These are phyloP conservation scores for Aleiodes leptofemur DNA, from an alignment of 2,888 invertebrate species.

Conservation along the genomic window DNA sequence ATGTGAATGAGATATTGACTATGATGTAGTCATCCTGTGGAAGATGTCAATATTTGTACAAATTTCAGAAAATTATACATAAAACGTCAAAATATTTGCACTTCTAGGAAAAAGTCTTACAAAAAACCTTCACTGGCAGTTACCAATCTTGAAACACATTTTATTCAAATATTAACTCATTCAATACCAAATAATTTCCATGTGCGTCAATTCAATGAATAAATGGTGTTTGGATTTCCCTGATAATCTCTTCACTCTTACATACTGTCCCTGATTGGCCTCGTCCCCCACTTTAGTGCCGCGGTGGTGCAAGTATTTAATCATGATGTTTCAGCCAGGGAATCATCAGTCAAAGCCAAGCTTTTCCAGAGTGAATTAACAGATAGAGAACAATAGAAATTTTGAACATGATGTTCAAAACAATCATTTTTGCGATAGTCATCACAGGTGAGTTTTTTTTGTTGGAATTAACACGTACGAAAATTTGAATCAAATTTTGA, in stretches of 20 bases:
- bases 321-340: background rate
- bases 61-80: too few relatives aligned
- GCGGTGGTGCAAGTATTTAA: conserved; percentile 47
- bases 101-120: too few relatives aligned
- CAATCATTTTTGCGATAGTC: background rate
- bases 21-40: too few relatives aligned
- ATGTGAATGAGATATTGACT: too few relatives aligned
- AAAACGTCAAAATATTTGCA: too few relatives aligned
- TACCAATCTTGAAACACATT: background rate
- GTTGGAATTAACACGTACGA: background rate
- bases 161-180: background rate
- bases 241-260: background rate
- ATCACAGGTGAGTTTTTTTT: conserved; percentile 16
- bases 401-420: background rate
- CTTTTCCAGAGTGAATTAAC: background rate
- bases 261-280: conserved; percentile 25
- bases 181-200: background rate
- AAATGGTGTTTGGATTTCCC: background rate
- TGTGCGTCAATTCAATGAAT: background rate
- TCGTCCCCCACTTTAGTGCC: background rate
- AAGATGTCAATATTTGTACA: too few relatives aligned
- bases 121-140: background rate
- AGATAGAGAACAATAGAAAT: background rate
- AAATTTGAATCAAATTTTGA: too few relatives aligned
- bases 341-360: conserved; percentile 43